phyloP scores from a whole-genome alignment of 2,888 invertebrate species.

The Plebejus melissa region DNA sequence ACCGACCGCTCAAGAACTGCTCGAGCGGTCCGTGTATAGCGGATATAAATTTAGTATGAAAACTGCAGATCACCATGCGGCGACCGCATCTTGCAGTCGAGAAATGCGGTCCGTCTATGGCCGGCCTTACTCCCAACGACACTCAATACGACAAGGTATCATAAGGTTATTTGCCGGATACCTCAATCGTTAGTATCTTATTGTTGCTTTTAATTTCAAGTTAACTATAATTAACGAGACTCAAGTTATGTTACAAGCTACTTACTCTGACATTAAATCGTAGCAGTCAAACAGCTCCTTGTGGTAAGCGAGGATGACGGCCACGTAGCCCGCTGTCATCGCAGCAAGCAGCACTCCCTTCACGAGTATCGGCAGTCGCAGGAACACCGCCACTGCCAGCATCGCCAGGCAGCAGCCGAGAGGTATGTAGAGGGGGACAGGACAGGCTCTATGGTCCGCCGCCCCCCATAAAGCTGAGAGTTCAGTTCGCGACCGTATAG shows the following conservation, averaged over 20 bases:
- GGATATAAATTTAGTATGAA: no score
- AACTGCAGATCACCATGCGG: no score
- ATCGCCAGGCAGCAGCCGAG: conserved; percentile 91
- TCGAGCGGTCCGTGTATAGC: no score
- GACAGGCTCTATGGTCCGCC: conserved; percentile 87
- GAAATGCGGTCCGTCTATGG: no score
- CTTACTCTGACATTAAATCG: conserved; percentile 87
- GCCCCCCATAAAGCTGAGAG: conserved; percentile 63
- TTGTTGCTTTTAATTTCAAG: no score
- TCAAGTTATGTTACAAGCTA: neutral
- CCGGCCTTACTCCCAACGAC: no score
- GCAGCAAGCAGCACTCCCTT: conserved; percentile 88
- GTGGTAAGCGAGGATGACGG: conserved; percentile 90
- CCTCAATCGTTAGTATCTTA: no score
- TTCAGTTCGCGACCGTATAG: conserved; percentile 59
- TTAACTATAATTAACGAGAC: no score
- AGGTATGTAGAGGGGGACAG: conserved; percentile 92
- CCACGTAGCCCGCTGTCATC: conserved; percentile 88
- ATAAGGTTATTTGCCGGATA: no score
- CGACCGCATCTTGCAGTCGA: no score
- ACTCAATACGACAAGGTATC: no score
- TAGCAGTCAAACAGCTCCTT: conserved; percentile 89
- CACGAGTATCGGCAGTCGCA: conserved; percentile 88
- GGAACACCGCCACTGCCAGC: conserved; percentile 90
- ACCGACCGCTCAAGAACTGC: no score